Conservation (phyloP, 2,113 vertebrate genomes). For the Mystacornis crossleyi region DNA sequence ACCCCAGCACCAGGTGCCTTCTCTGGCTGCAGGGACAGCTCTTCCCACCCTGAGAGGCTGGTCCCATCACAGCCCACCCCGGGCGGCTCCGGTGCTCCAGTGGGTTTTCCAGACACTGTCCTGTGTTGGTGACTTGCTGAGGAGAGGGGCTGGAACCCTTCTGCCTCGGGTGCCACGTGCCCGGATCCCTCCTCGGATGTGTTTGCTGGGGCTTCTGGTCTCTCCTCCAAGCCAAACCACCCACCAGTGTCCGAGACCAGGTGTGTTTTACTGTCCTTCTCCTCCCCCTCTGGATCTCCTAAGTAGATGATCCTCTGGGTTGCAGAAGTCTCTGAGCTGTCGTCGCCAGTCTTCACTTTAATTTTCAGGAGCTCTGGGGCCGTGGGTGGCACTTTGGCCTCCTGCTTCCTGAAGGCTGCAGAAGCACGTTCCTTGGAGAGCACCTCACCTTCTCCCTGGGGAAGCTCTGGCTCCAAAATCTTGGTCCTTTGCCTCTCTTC, state of each 20-base stretch:
- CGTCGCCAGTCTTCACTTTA: constrained; percentile 55
- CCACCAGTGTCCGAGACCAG: background rate
- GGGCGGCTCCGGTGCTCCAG: background rate
- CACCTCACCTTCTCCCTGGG: background rate
- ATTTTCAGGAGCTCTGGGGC: constrained; percentile 44
- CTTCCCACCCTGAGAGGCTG: background rate
- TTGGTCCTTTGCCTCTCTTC: background rate
- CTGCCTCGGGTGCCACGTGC: accelerated
- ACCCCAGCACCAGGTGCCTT: background rate
- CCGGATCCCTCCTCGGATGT: background rate
- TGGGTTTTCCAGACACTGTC: background rate
- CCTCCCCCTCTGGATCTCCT: constrained; percentile 59
- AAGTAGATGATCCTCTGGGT: constrained; percentile 76
- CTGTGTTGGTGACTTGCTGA: background rate
- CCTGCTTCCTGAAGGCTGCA: constrained; percentile 51
- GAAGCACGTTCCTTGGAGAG: background rate
- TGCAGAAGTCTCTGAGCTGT: constrained; percentile 54
- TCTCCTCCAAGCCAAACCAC: background rate
- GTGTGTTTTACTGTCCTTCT: constrained; percentile 11
- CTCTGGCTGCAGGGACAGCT: background rate
- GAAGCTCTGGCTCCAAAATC: background rate
- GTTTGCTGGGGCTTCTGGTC: background rate
- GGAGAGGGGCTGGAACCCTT: background rate
- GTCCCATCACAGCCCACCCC: background rate
- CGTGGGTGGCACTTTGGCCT: constrained; percentile 2